A percentile compares a stretch with the other conserved stretches of the same genome.
Evolutionary conservation across 2,797 vertebrate genomes (phyloP).

Genomic region (Chiloscyllium punctatum): DNA sequence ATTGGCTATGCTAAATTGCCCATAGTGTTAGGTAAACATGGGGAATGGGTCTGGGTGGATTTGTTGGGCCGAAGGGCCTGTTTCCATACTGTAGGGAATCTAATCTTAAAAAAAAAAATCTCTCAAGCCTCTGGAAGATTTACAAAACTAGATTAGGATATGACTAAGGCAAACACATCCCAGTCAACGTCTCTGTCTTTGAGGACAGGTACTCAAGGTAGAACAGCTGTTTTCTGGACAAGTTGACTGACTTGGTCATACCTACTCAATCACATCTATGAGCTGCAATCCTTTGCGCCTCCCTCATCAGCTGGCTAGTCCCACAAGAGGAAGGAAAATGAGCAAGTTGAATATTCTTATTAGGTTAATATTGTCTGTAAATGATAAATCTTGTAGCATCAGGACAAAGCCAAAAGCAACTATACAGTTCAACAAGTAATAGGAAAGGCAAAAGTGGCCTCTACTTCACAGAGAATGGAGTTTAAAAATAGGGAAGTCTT

Average conservation of each 20-base stretch:
- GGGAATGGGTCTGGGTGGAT: too few relatives aligned
- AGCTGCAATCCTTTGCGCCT: neutral
- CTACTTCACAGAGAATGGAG: too few relatives aligned
- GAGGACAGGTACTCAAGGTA: neutral
- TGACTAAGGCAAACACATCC: neutral
- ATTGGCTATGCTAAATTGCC: too few relatives aligned
- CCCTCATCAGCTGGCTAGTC: neutral
- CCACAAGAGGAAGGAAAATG: neutral
- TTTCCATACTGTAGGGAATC: too few relatives aligned
- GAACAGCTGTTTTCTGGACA: neutral
- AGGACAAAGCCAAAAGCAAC: neutral
- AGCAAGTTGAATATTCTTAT: neutral
- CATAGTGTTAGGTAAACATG: too few relatives aligned
- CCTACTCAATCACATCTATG: neutral
- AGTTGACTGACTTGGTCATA: neutral
- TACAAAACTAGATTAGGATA: neutral
- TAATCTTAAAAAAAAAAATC: too few relatives aligned
- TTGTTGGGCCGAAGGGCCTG: too few relatives aligned
- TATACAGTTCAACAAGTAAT: too few relatives aligned
- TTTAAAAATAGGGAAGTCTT: too few relatives aligned
- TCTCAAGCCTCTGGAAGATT: too few relatives aligned
- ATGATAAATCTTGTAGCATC: neutral
- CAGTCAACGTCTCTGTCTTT: neutral
- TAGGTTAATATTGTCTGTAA: neutral
- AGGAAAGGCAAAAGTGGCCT: too few relatives aligned